Evolutionary conservation across 2,888 invertebrate species (phyloP).

Genomic region (Sicus ferrugineus): DNA sequence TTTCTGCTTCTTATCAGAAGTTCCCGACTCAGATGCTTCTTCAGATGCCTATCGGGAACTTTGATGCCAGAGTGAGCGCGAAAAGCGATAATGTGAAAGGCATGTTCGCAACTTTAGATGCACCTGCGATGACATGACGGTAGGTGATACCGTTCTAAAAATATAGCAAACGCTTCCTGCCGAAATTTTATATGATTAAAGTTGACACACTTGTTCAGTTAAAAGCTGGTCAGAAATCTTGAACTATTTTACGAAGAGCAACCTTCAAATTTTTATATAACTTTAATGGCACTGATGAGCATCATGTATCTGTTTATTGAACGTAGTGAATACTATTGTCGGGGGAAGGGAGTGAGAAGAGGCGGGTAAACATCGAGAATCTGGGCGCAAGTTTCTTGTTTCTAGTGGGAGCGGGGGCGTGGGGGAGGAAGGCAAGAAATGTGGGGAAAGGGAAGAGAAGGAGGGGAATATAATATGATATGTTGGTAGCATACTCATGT

Average conservation of each 20-base stretch:
- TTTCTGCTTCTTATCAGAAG: neutral
- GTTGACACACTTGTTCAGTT: constrained; percentile 5
- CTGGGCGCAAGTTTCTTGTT: too few species aligned
- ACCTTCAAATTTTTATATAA: too few species aligned
- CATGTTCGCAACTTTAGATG: neutral
- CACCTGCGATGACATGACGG: neutral
- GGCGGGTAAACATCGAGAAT: too few species aligned
- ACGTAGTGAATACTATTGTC: too few species aligned
- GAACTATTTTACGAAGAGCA: neutral
- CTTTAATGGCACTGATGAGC: neutral
- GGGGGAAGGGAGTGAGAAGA: too few species aligned
- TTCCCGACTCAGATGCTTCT: neutral
- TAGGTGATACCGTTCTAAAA: neutral
- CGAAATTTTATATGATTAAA: neutral
- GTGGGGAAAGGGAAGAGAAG: too few species aligned
- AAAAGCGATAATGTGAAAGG: constrained; percentile 11
- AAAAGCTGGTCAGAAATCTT: neutral
- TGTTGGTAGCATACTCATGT: too few species aligned
- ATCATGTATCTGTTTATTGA: too few species aligned
- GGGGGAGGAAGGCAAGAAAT: too few species aligned
- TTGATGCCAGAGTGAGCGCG: neutral
- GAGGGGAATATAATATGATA: too few species aligned
- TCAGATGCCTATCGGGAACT: constrained; percentile 7
- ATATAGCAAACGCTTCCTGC: neutral
- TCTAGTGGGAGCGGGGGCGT: too few species aligned